A percentile compares a stretch with the other conserved stretches of the same genome.
These are phyloP conservation scores for Aix galericulata DNA, from an alignment of 2,113 vertebrate species.

Conservation along the genomic window DNA sequence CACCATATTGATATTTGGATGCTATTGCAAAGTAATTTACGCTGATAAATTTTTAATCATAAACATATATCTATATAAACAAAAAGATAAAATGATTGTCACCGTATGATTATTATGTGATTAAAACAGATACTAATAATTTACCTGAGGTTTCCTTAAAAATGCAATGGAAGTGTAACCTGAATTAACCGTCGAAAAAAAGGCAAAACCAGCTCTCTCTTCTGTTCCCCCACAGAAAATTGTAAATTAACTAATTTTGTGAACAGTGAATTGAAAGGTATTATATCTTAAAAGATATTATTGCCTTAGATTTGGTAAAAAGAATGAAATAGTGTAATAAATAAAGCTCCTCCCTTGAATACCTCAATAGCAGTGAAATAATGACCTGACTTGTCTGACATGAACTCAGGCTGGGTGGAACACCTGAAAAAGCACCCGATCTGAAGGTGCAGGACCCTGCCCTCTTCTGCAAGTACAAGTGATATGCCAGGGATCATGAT, in stretches of 20 bases:
- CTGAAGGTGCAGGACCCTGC: neutral
- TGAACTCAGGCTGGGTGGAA: conserved; percentile 1
- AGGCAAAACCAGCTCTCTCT: neutral
- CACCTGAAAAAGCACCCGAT: neutral
- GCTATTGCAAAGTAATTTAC: neutral
- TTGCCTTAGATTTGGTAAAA: neutral
- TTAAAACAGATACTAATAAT: neutral
- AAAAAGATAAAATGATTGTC: neutral
- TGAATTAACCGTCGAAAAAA: neutral
- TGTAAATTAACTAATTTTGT: neutral
- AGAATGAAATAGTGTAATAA: neutral
- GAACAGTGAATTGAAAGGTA: neutral
- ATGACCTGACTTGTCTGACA: neutral
- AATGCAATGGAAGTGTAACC: neutral
- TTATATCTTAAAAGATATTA: neutral
- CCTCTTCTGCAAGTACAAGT: conserved; percentile 33
- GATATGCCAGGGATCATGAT: neutral
- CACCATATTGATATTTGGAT: neutral
- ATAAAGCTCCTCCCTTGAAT: neutral
- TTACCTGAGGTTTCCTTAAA: neutral
- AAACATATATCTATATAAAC: neutral
- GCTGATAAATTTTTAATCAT: neutral
- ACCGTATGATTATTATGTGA: neutral
- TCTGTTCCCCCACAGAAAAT: neutral
- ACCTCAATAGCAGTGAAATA: neutral